phyloP scores from a whole-genome alignment of 2,888 invertebrate species.

The Meteorus colon region DNA sequence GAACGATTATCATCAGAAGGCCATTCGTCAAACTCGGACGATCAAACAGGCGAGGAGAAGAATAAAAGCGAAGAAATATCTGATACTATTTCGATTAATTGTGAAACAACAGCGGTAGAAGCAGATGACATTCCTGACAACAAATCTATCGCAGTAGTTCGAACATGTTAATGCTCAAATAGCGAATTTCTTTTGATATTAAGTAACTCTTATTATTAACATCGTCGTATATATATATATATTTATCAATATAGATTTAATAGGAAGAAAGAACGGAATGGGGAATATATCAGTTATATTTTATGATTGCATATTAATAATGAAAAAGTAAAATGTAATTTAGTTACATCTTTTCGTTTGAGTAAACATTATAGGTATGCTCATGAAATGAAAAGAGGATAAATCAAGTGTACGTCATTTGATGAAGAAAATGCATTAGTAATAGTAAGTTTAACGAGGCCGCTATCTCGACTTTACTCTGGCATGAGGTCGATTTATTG shows the following conservation, averaged over 20 bases:
- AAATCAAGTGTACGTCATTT: slow-evolving; percentile 20
- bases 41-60: neutral
- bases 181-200: too few species aligned
- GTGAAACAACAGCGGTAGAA: neutral
- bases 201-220: neutral
- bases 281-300: neutral
- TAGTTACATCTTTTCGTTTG: neutral
- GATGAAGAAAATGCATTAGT: slow-evolving; percentile 43
- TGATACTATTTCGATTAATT: neutral
- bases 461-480: slow-evolving; percentile 44
- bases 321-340: neutral
- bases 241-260: neutral
- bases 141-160: neutral
- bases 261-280: neutral
- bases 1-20: slow-evolving; percentile 27
- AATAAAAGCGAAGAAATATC: neutral
- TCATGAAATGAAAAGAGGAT: slow-evolving; percentile 2
- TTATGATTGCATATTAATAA: neutral
- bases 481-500: slow-evolving; percentile 42
- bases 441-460: slow-evolving; percentile 46
- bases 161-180: too few species aligned
- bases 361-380: neutral
- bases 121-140: neutral
- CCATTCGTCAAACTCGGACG: slow-evolving; percentile 9
- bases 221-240: neutral